phyloP scores from a whole-genome alignment of 2,888 invertebrate species.

The Drosophila kuntzei region DNA sequence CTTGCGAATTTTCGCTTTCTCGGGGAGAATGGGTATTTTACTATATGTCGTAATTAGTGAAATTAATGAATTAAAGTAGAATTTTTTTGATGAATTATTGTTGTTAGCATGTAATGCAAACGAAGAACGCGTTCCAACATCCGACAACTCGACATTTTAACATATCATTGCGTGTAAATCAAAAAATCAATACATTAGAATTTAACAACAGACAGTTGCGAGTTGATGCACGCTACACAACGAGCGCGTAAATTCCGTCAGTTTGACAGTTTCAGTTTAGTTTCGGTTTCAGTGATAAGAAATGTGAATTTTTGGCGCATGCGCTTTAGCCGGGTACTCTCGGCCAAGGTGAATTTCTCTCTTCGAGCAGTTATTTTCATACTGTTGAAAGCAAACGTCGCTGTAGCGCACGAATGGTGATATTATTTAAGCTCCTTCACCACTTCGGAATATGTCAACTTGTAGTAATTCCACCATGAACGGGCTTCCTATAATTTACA shows the following conservation, averaged over 20 bases:
- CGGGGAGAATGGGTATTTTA: slow-evolving; percentile 6
- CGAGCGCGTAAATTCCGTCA: slow-evolving; percentile 78
- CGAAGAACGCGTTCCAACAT: not conserved
- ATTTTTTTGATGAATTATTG: not conserved
- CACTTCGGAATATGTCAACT: not conserved
- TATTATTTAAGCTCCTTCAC: not conserved
- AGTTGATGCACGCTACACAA: slow-evolving; percentile 7
- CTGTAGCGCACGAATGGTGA: not conserved
- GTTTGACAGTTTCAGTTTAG: slow-evolving; percentile 61
- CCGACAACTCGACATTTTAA: not conserved
- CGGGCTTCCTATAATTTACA: slow-evolving; percentile 39
- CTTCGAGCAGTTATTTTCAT: slow-evolving; percentile 1
- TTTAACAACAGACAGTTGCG: slow-evolving; percentile 41
- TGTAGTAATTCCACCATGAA: not conserved
- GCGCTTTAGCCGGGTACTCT: slow-evolving; percentile 42
- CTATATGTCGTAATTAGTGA: slow-evolving; percentile 20
- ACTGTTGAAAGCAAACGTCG: not conserved
- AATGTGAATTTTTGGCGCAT: slow-evolving; percentile 43
- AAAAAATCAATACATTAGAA: slow-evolving; percentile 66
- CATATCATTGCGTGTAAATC: slow-evolving; percentile 26
- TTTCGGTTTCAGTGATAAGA: slow-evolving; percentile 68
- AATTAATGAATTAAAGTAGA: slow-evolving; percentile 45
- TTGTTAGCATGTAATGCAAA: not conserved
- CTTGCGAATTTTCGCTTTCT: slow-evolving; percentile 29
- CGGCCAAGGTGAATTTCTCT: not conserved